Evolutionary conservation across 1,140 invertebrate species (phyloP).

Genomic region (Apis dorsata): DNA sequence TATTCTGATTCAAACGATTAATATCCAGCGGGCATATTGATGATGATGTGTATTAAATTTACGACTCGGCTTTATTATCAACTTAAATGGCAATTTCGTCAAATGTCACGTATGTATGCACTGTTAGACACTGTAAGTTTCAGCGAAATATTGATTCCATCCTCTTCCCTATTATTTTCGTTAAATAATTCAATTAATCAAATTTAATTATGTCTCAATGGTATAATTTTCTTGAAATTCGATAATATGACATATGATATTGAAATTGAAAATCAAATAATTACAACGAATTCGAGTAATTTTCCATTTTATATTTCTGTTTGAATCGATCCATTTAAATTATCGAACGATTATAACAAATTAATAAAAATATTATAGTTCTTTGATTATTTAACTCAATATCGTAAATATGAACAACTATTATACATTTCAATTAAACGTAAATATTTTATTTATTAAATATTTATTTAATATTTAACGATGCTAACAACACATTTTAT

Average conservation of each 20-base stretch:
- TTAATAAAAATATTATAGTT: no score
- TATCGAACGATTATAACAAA: neutral
- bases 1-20: conserved; percentile 1
- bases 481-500: no score
- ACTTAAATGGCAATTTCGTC: neutral
- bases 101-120: neutral
- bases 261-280: neutral
- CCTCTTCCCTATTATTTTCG: neutral
- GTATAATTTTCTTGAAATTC: no score
- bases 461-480: no score
- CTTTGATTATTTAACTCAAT: no score
- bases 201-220: neutral
- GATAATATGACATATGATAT: neutral
- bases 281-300: neutral
- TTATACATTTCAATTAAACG: no score
- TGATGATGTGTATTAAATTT: neutral
- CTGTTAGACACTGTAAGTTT: neutral
- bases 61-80: conserved; percentile 17
- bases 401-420: no score
- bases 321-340: neutral
- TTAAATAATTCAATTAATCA: neutral
- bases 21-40: neutral
- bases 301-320: neutral
- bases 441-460: no score
- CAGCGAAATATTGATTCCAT: neutral